Conservation (phyloP, 2,113 vertebrate genomes). For the Antidorcas marsupialis region DNA sequence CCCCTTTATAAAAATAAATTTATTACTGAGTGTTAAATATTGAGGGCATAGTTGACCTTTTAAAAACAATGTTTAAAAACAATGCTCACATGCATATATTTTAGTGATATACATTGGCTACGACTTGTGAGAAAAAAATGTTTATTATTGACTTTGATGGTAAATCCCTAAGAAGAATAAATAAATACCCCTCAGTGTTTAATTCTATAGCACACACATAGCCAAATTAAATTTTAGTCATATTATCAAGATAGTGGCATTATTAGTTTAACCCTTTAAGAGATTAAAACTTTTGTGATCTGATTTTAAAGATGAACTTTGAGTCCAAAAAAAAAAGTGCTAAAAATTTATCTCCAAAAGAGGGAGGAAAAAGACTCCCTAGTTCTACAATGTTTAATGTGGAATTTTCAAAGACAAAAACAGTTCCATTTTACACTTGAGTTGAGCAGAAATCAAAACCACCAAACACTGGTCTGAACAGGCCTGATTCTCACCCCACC, state of each 20-base stretch:
- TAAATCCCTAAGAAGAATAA: not conserved
- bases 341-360: not conserved
- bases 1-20: not conserved
- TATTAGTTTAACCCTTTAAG: not conserved
- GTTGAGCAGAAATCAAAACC: not conserved
- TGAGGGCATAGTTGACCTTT: not conserved
- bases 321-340: not conserved
- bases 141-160: not conserved
- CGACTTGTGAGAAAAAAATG: not conserved
- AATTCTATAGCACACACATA: not conserved
- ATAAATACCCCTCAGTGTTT: not conserved
- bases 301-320: slow-evolving; percentile 12
- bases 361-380: not conserved
- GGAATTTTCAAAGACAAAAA: slow-evolving; percentile 3
- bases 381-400: not conserved
- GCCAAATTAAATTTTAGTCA: not conserved
- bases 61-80: not conserved
- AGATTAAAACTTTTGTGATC: slow-evolving; percentile 12
- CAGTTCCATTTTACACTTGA: not conserved
- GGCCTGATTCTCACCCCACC: not conserved
- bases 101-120: not conserved
- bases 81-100: not conserved
- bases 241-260: not conserved
- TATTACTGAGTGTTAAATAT: not conserved
- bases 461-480: not conserved